Evolutionary conservation across 2,113 vertebrate genomes (phyloP).

Genomic region (Heteronetta atricapilla): DNA sequence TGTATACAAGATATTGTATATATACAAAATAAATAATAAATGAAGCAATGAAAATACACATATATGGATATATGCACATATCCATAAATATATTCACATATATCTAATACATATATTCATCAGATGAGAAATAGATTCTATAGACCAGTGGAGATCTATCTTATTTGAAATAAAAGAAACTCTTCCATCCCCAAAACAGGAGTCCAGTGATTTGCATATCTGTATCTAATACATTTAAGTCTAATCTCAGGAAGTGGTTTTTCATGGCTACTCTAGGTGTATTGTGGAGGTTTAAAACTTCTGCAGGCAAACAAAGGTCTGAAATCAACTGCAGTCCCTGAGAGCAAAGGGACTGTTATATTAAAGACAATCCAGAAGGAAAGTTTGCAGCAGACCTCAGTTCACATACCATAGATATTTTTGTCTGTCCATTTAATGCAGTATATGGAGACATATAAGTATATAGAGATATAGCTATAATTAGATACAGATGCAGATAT

Average conservation of each 20-base stretch:
- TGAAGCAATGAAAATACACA: not conserved
- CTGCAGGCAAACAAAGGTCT: not conserved
- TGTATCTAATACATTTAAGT: not conserved
- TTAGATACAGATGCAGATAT: not conserved
- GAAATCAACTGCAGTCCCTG: not conserved
- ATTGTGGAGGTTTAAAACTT: not conserved
- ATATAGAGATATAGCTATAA: not conserved
- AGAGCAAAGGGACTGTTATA: not conserved
- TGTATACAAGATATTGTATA: not conserved
- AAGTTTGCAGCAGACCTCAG: not conserved
- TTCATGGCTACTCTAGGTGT: not conserved
- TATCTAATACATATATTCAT: not conserved
- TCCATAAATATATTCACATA: not conserved
- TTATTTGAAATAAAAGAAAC: not conserved
- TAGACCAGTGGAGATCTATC: not conserved
- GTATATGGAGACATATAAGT: not conserved
- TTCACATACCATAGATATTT: not conserved
- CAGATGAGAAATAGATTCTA: not conserved
- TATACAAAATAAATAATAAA: not conserved
- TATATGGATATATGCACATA: rapidly evolving
- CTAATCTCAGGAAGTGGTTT: not conserved
- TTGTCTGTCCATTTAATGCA: not conserved
- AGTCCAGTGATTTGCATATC: not conserved
- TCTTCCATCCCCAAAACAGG: not conserved
- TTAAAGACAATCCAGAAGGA: not conserved